Base-by-base conservation (phyloP, 2,888 invertebrate species). In the Epistrophe eligans region DNA sequence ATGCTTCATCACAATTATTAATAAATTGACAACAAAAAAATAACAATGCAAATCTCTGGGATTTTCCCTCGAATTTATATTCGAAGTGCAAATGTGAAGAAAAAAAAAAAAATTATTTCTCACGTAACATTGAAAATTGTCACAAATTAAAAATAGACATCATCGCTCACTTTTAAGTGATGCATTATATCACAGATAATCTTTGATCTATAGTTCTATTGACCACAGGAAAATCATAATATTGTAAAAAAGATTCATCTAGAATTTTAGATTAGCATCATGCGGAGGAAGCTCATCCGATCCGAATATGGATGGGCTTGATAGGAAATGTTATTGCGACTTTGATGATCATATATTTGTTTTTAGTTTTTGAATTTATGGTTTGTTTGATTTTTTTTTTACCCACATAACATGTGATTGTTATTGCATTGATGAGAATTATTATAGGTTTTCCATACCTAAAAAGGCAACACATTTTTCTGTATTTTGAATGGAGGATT, bases 41-140 rank as follows among this genome's bases (percentile, higher is more conserved):
- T 24, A 43, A 62, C 62, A 62, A 28, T 15, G 24, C 62, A 62
- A 62, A n/a, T 45, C 24, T 45, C 45, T 55, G 83, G 72, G 79
- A 73, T 74, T 70, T 73, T 83, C 79, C 83, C 52, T 15, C 24
- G 43, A 60, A 45, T 72, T 50, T 45, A 48, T 32, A 55, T 60
- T 80, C 32, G 1, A 58, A 73, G 4, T 43, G 48, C 48, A 73
- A 71, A 72, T 67, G 5, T 11, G 3, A 48, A 52, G 28, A 24
- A 24, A 28, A 52, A 40, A 24, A 24, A 28, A 52, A 64, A 32
- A 6, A 0, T 1, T 28, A 55, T 70, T 35, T 72, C 77, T 80
- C 84, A 81, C 81, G 72, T 81, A 84, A 81, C 67, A 67, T 72
- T 84, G 72, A 72, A 80, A 84, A 84, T 81, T 72, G 66, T 62